phyloP scores from a whole-genome alignment of 92 coral and sea anemone genomes.

The Heteractis magnifica region DNA sequence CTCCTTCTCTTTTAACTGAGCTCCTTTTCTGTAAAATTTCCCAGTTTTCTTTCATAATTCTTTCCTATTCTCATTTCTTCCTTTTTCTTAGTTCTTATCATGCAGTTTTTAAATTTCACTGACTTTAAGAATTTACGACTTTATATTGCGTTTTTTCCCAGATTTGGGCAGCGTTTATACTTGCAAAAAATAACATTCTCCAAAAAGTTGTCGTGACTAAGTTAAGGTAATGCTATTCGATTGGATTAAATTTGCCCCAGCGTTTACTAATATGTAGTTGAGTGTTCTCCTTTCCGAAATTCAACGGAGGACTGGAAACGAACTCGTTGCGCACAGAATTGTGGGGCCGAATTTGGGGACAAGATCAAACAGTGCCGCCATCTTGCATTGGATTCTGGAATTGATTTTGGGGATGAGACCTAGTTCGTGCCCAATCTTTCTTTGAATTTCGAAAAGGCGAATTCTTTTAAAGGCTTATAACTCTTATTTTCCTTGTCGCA shows the following conservation, averaged over 20 bases:
- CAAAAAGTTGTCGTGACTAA: background rate
- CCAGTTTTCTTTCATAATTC: background rate
- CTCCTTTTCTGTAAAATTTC: background rate
- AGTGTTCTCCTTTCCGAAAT: background rate
- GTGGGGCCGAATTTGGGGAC: no score
- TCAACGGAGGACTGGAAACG: no score
- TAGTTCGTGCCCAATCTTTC: no score
- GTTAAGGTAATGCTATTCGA: background rate
- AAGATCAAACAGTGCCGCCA: no score
- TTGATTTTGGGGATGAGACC: no score
- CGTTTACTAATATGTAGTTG: background rate
- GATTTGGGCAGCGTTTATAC: conserved; percentile 3
- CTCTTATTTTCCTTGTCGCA: background rate
- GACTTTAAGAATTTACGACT: no score
- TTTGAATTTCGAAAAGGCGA: no score
- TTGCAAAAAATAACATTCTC: background rate
- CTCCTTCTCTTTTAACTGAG: background rate
- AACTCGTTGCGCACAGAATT: no score
- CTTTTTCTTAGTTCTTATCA: background rate
- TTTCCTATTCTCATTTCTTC: background rate
- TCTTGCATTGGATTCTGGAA: no score
- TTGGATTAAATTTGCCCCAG: background rate
- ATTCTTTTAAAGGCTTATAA: background rate
- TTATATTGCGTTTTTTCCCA: background rate
- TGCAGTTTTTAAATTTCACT: no score